phyloP scores from a whole-genome alignment of 64 coral and sea anemone genomes.

The Platygyra sinensis region DNA sequence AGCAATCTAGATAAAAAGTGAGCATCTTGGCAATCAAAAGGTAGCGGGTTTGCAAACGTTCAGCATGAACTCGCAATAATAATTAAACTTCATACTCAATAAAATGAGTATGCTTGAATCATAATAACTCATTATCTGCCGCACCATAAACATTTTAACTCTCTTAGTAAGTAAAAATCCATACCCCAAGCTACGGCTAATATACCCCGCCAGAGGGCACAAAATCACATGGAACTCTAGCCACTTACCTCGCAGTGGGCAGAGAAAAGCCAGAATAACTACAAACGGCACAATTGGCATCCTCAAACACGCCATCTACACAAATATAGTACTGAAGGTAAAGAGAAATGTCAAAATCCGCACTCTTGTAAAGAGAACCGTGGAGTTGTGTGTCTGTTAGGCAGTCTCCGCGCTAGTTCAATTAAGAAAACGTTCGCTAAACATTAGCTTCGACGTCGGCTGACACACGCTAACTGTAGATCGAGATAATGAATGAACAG shows the following conservation, averaged over 20 bases:
- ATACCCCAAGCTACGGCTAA: not conserved
- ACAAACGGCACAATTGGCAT: not conserved
- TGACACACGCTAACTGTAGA: not conserved
- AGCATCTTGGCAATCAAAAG: not conserved
- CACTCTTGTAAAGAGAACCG: not conserved
- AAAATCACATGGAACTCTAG: no score
- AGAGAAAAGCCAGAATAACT: not conserved
- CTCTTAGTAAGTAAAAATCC: not conserved
- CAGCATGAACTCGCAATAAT: slow-evolving; percentile 1
- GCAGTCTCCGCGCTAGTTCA: not conserved
- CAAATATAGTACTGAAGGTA: not conserved
- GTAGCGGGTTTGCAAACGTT: not conserved
- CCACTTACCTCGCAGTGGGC: not conserved
- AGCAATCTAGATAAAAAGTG: not conserved
- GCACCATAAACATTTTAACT: not conserved
- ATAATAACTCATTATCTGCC: slow-evolving; percentile 8
- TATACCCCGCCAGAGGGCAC: not conserved
- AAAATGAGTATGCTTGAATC: not conserved
- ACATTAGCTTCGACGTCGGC: not conserved
- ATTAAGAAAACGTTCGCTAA: not conserved
- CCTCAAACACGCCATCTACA: not conserved
- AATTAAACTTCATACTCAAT: not conserved
- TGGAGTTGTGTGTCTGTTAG: not conserved
- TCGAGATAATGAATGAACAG: not conserved
- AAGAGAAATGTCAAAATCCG: not conserved